Evolutionary conservation across 2,113 vertebrate genomes (phyloP), one percentile per base, ranked within the genome.

Genomic region (Ptychochromis oligacanthus): DNA sequence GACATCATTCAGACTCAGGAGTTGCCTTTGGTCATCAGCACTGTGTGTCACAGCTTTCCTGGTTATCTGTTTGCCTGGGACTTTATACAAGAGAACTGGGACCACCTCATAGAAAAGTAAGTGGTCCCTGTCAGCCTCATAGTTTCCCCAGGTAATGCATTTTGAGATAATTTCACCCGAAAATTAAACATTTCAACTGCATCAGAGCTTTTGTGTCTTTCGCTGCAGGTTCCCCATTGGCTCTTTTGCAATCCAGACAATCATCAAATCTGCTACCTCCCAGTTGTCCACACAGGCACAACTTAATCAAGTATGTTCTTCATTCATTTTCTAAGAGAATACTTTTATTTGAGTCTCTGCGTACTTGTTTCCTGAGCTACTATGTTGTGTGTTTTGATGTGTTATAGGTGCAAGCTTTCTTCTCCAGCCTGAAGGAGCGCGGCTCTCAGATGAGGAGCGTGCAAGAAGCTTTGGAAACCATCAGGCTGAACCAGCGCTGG

Each of bases 81-180:
- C 92, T 99, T 99, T 74, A 95, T 98, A 49, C 98, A 99, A 90
- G 96, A 99, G 88, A 98, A 98, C 92, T 99, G 98, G 98, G 95
- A 96, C 87, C 91, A 89, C 24, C 97, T 99, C 87, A 96, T 95
- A 82, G 91, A 95, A 60, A 98, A 96, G 98, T 98, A 96, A 96
- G 97, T 86, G 15, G 18, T 6, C 17, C 20, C 24, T 81, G 13
- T 81, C 31, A 34, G 22, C 18, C 61, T 57, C 34, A 52, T 11
- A 40, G n/a, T 12, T 46, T 17, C 49, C 4, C 17, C 20, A 22
- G 8, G 75, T 20, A 60, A n/a, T 15, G 24, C 9, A 56, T 78
- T 34, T 36, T 15, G n/a, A 65, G 6, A 82, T 58, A 7, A 38
- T 76, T 70, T 80, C 4, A 65, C 17, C 24, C 72, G 7, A 22